Conservation (phyloP, 2,888 invertebrate species). For the Eupsilia transversa region DNA sequence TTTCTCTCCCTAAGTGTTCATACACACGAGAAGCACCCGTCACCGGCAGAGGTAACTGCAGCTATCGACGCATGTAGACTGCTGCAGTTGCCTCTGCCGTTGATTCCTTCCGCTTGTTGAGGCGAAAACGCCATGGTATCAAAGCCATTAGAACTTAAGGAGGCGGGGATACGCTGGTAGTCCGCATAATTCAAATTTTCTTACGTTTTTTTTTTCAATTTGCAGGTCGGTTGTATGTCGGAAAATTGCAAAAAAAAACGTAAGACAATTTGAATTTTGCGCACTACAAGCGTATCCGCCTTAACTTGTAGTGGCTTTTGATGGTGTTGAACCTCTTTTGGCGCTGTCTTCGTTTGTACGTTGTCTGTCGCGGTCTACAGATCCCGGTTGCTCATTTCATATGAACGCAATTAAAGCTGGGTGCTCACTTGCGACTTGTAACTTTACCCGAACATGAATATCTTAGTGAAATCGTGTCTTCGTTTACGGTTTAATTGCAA, state of each 20-base stretch:
- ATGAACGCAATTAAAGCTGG: not conserved
- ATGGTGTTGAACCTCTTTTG: not conserved
- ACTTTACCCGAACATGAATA: not conserved
- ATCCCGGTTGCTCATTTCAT: conserved; percentile 8
- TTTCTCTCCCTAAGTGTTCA: not conserved
- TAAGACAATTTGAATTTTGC: not conserved
- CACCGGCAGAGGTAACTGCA: too few species aligned
- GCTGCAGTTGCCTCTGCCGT: too few species aligned
- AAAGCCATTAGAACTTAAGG: too few species aligned
- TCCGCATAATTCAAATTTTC: not conserved
- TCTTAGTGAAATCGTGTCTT: not conserved
- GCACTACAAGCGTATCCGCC: not conserved
- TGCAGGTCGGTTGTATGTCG: not conserved
- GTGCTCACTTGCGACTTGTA: not conserved
- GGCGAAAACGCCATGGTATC: not conserved
- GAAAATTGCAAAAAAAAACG: not conserved
- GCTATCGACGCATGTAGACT: too few species aligned
- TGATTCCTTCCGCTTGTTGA: too few species aligned
- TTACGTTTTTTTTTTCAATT: not conserved
- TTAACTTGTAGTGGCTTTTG: not conserved
- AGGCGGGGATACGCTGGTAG: too few species aligned
- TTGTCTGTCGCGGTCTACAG: not conserved
- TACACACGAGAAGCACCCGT: too few species aligned
- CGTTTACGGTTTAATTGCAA: not conserved
- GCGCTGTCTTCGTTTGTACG: conserved; percentile 1